A percentile compares a stretch with the other conserved stretches of the same genome.
phyloP scores from a whole-genome alignment of 1,140 invertebrate genomes.

The Drosophila lini region DNA sequence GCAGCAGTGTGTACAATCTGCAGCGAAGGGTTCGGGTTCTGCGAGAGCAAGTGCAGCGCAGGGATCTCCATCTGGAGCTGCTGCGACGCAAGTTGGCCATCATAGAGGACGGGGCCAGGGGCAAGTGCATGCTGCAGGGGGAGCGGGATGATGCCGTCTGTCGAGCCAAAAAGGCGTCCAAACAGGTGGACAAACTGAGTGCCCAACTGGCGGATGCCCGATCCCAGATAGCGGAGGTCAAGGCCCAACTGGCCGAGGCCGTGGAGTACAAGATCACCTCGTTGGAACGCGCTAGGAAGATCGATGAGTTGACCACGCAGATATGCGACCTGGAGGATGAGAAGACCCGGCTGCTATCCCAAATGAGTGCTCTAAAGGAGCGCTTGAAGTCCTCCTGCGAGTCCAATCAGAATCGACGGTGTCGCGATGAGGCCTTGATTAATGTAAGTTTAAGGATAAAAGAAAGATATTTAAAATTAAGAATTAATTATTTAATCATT shows the following conservation, averaged over 20 bases:
- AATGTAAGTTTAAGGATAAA: conserved; percentile 71
- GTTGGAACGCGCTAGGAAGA: conserved; percentile 91
- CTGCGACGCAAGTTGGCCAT: conserved; percentile 93
- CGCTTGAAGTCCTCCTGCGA: conserved; percentile 76
- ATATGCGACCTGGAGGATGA: conserved; percentile 81
- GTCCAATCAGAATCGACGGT: conserved; percentile 78
- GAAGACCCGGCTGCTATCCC: conserved; percentile 70
- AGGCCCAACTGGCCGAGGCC: conserved; percentile 91
- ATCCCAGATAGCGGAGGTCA: conserved; percentile 89
- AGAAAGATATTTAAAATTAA: too few species aligned
- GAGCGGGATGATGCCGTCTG: conserved; percentile 91
- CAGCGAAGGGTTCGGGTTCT: conserved; percentile 92
- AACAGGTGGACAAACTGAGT: conserved; percentile 90
- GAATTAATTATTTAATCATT: too few species aligned
- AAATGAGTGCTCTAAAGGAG: conserved; percentile 74
- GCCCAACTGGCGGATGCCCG: conserved; percentile 90
- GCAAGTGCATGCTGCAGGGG: conserved; percentile 88
- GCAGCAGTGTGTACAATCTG: conserved; percentile 92
- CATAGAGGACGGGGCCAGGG: conserved; percentile 90
- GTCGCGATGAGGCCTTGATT: conserved; percentile 88
- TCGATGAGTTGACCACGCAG: conserved; percentile 90
- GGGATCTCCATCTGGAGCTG: conserved; percentile 95
- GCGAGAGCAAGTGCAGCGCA: conserved; percentile 94
- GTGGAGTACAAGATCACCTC: conserved; percentile 94
- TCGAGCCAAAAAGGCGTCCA: conserved; percentile 90